Percentiles rank a stretch among this genome's conserved stretches.
Conservation (phyloP, 2,113 vertebrate species). For the Trogon melanurus region DNA sequence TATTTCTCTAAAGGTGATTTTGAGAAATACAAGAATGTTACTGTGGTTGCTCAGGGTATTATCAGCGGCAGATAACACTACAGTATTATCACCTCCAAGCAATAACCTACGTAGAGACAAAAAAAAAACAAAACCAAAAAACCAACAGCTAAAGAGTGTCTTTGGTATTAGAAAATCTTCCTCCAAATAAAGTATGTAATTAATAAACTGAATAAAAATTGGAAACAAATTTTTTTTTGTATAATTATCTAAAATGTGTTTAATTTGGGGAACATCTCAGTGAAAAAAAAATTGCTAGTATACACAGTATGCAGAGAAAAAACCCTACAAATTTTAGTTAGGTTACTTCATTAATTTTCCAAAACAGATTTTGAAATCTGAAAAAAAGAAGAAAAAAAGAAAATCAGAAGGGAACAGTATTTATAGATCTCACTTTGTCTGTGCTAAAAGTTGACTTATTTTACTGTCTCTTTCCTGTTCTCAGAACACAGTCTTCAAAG, state of each 20-base stretch:
- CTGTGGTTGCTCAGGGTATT: neutral
- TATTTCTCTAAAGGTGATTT: conserved; percentile 25
- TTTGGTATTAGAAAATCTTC: neutral
- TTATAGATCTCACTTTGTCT: neutral
- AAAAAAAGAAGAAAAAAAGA: neutral
- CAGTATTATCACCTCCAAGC: neutral
- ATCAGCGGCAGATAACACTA: neutral
- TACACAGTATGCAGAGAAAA: neutral
- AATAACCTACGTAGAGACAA: neutral
- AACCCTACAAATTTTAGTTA: neutral
- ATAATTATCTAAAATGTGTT: neutral
- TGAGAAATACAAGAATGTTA: neutral
- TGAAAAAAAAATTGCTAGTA: neutral
- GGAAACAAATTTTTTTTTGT: neutral
- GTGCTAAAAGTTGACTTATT: neutral
- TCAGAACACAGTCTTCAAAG: neutral
- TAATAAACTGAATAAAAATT: neutral
- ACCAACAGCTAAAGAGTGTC: neutral
- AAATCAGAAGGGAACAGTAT: neutral
- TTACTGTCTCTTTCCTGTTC: neutral
- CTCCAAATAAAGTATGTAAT: neutral
- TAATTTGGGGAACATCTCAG: neutral
- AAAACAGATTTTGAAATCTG: neutral
- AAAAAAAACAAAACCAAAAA: too few relatives aligned
- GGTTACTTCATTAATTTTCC: neutral